Evolutionary conservation across 1,140 invertebrate species (phyloP), one percentile per base, ranked within the genome.

Genomic region (Camponotus pennsylvanicus): DNA sequence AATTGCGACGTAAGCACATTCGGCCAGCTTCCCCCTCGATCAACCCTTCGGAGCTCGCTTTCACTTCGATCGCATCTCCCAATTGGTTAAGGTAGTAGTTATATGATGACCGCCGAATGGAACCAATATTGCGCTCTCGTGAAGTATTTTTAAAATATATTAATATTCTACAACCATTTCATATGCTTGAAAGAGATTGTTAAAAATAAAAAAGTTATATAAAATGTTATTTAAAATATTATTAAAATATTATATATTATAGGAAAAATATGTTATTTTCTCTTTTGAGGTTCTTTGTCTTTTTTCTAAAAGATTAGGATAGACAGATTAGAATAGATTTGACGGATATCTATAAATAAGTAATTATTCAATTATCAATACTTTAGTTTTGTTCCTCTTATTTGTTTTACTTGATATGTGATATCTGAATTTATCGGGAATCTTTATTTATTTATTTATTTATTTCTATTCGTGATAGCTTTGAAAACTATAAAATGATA

Each of bases 221-320:
- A 82, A 82, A 27, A 71, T n/a, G 21, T 79, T 37, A 27, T 27
- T 0, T 27, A 27, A 27, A 27, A 27, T 27, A 27, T 27, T 27
- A 27, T 27, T 27, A 0, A 27, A 27, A 27, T 27, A 27, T 27
- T 27, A 27, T 27, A 27, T 27, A 27, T 27, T 27, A 1, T 27
- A 27, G 15, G 9, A 70, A 71, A 71, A 82, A 52, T 45, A 21
- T 57, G 21, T 21, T 75, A 75, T 11, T 82, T 79, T 82, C 52
- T 82, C 52, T 42, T 71, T 34, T 27, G 18, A 71, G n/a, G 15
- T 82, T 59, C 34, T 32, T 57, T 21, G 18, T 1, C 27, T 11
- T 45, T 82, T 71, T 59, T 59, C 18, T 27, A 27, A 27, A 27
- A 27, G 27, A 27, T 27, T 27, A 27, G 1, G 27, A 27, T 27